These are phyloP conservation scores for Chironex yamaguchii DNA, from an alignment of 30 jellyfish, hydroid and myxozoan genomes.

Conservation along the genomic window DNA sequence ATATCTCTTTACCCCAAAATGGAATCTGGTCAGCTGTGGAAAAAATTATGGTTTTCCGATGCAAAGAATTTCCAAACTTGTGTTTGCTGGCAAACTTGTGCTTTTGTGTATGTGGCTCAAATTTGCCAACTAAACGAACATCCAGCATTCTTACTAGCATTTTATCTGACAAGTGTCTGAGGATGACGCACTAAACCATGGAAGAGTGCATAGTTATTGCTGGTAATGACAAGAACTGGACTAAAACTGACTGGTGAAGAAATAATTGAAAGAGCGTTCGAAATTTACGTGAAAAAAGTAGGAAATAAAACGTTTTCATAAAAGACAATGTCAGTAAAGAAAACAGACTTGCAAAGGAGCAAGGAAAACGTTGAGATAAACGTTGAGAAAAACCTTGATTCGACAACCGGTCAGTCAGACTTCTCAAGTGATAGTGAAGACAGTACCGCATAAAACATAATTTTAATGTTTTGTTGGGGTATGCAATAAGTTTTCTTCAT, in stretches of 20 bases:
- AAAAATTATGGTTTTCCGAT: slow-evolving; percentile 9
- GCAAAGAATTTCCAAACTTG: slow-evolving; percentile 33
- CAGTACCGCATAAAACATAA: not conserved
- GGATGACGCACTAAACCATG: slow-evolving; percentile 43
- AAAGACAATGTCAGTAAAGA: not conserved
- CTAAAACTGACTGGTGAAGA: not conserved
- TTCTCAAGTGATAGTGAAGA: not conserved
- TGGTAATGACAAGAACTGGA: slow-evolving; percentile 4
- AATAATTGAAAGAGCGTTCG: not conserved
- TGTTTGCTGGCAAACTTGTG: slow-evolving; percentile 24
- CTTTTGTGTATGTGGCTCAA: slow-evolving; percentile 52
- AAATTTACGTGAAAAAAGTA: not conserved
- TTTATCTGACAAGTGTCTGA: slow-evolving; percentile 24
- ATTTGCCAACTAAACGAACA: slow-evolving; percentile 17
- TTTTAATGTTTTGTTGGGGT: too few relatives aligned
- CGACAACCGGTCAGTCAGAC: not conserved
- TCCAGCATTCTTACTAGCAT: slow-evolving; percentile 26
- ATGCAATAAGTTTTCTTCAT: too few relatives aligned
- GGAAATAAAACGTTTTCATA: not conserved
- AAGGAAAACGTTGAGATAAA: slow-evolving; percentile 6
- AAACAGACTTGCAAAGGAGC: not conserved
- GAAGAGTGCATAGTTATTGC: slow-evolving; percentile 14
- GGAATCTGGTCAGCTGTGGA: slow-evolving; percentile 62
- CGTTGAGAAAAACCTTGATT: not conserved
- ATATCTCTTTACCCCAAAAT: slow-evolving; percentile 43